A percentile compares a stretch with the other conserved stretches of the same genome.
Conservation (phyloP, 2,113 vertebrate genomes). For the Notothenia coriiceps region DNA sequence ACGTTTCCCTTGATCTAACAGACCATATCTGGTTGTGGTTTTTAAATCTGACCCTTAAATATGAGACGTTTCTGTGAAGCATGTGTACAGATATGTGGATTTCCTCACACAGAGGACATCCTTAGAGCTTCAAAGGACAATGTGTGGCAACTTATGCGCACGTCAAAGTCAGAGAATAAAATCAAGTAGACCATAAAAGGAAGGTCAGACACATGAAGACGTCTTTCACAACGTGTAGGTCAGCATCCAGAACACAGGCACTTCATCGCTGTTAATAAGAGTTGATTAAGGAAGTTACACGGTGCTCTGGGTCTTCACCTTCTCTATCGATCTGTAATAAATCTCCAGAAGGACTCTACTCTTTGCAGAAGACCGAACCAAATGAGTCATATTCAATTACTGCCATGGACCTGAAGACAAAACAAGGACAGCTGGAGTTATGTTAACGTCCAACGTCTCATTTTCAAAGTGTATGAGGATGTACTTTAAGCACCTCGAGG, state of each 20-base stretch:
- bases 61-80: too few relatives aligned
- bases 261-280: conserved; percentile 8
- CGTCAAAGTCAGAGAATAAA: neutral
- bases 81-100: neutral
- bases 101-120: neutral
- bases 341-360: conserved; percentile 18
- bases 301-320: neutral
- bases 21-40: neutral
- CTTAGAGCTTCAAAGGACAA: neutral
- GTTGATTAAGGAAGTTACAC: neutral
- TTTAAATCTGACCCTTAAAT: neutral
- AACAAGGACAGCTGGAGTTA: neutral
- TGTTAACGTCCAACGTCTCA: neutral
- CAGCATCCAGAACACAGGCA: neutral
- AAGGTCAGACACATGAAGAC: neutral
- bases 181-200: neutral
- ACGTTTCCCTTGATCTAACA: too few relatives aligned
- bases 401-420: neutral
- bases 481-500: neutral
- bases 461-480: neutral
- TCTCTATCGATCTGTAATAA: conserved; percentile 2
- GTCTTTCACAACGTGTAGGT: neutral
- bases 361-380: conserved; percentile 1
- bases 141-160: neutral
- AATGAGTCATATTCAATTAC: conserved; percentile 23